Evolutionary conservation across 2,797 vertebrate species (phyloP).

Genomic region (Meriones psammophilus): DNA sequence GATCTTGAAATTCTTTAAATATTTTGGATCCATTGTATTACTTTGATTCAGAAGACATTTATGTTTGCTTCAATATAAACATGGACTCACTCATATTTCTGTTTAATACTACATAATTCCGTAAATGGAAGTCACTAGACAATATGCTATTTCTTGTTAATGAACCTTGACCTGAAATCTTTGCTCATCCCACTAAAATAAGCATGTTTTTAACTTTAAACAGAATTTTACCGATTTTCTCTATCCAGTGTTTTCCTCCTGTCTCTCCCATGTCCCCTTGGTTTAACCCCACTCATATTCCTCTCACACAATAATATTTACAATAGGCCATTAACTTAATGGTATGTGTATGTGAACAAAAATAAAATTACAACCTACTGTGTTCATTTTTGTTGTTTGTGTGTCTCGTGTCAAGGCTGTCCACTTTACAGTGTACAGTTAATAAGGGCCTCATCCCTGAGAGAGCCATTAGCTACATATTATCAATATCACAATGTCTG

Average conservation of each 20-base stretch:
- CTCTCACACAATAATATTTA: background rate
- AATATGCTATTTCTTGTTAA: background rate
- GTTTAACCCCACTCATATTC: background rate
- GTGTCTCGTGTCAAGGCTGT: background rate
- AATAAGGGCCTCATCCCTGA: too few relatives aligned
- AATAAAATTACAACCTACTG: background rate
- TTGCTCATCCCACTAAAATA: background rate
- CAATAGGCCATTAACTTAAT: background rate
- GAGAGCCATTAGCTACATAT: background rate
- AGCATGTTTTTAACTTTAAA: background rate
- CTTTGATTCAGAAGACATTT: background rate
- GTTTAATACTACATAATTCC: background rate
- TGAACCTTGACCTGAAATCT: background rate
- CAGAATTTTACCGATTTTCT: background rate
- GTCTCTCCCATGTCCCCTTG: background rate
- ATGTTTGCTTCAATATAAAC: background rate
- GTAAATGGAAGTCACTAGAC: background rate
- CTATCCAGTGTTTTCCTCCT: too few relatives aligned
- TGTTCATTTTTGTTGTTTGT: background rate
- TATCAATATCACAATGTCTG: too few relatives aligned
- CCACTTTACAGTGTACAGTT: too few relatives aligned
- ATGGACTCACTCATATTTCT: background rate
- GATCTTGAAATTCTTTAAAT: background rate
- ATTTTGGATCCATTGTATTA: background rate
- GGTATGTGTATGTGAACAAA: background rate